phyloP scores from a whole-genome alignment of 1,140 invertebrate genomes.

The Ceratoteleas bidentatus region DNA sequence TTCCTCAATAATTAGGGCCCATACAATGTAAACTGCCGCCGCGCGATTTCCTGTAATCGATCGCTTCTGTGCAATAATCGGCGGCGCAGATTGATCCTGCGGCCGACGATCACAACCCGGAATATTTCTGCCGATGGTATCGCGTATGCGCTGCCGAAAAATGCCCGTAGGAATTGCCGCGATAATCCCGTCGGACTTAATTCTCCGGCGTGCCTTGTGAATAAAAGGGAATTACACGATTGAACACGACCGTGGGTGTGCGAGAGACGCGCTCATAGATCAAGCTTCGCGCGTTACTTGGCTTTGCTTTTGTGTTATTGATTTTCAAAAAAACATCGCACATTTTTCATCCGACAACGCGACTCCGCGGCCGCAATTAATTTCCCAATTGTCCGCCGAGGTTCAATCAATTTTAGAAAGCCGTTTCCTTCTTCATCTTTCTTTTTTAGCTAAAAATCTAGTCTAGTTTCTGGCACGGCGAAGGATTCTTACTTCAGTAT shows the following conservation, averaged over 20 bases:
- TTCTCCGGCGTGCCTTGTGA: constrained; percentile 58
- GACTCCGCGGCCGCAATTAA: too few species aligned
- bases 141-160: constrained; percentile 43
- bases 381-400: too few species aligned
- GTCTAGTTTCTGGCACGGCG: too few species aligned
- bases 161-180: constrained; percentile 49
- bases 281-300: constrained; percentile 57
- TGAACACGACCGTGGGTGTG: constrained; percentile 62
- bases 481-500: too few species aligned
- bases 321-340: constrained; percentile 57
- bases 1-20: neutral
- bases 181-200: constrained; percentile 67
- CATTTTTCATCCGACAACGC: constrained; percentile 50
- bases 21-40: constrained; percentile 4
- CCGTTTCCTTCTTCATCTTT: too few species aligned
- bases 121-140: constrained; percentile 52
- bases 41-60: constrained; percentile 43
- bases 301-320: constrained; percentile 61
- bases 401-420: too few species aligned
- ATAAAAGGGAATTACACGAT: constrained; percentile 67
- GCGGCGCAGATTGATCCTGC: constrained; percentile 29
- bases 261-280: constrained; percentile 53
- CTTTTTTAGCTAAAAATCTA: too few species aligned
- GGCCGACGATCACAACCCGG: constrained; percentile 37
- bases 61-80: constrained; percentile 56